Conservation (phyloP, 2,797 vertebrate genomes). For the Leptoclinus maculatus region DNA sequence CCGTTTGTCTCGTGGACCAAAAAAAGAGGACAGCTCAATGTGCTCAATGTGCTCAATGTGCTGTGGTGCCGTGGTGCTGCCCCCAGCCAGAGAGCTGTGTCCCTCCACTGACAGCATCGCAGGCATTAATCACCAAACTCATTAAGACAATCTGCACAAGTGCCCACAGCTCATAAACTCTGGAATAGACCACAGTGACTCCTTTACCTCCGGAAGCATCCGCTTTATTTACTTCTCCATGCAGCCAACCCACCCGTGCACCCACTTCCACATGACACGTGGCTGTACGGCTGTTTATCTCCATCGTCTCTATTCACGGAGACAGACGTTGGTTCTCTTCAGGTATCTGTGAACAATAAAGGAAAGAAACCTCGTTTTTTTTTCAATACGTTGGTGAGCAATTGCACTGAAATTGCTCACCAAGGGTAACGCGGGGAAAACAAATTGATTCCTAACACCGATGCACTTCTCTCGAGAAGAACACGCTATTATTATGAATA, state of each 20-base stretch:
- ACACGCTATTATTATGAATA: conserved; percentile 7
- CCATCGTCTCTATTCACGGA: background rate
- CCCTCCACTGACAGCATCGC: conserved; percentile 46
- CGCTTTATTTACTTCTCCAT: conserved; percentile 63
- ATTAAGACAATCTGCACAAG: conserved; percentile 70
- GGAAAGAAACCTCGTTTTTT: background rate
- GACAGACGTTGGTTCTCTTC: background rate
- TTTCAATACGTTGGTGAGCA: background rate
- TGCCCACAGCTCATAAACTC: conserved; percentile 71
- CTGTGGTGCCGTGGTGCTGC: background rate
- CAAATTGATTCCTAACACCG: background rate
- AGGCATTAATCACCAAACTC: conserved; percentile 70
- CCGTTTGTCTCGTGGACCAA: conserved; percentile 36
- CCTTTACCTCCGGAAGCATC: conserved; percentile 44
- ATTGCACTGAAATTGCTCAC: conserved; percentile 10
- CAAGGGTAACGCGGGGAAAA: background rate
- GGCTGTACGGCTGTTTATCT: background rate
- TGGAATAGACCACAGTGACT: conserved; percentile 52
- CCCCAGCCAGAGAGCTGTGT: conserved; percentile 11
- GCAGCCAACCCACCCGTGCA: conserved; percentile 8
- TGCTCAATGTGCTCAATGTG: background rate
- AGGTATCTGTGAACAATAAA: conserved; percentile 9
- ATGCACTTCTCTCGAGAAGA: conserved; percentile 5
- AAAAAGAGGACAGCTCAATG: conserved; percentile 31
- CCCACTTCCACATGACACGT: conserved; percentile 8